A percentile compares a stretch with the other conserved stretches of the same genome.
Conservation (phyloP, 2,888 invertebrate genomes). For the Azorinus chamasolen region DNA sequence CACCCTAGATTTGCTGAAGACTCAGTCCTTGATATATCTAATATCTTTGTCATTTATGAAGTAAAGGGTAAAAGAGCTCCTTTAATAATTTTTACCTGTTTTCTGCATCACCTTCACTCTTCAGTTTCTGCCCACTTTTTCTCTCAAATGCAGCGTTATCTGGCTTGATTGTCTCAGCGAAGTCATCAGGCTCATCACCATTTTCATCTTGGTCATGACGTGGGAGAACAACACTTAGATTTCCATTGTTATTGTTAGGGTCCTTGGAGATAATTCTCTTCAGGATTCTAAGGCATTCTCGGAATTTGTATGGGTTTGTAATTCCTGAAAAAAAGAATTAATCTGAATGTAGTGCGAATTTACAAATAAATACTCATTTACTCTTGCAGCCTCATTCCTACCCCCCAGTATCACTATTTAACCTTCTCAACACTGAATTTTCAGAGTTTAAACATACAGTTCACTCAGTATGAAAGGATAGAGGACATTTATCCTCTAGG, state of each 20-base stretch:
- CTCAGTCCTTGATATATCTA: too few relatives aligned
- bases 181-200: constrained; percentile 24
- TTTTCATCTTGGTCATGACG: constrained; percentile 41
- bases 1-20: too few relatives aligned
- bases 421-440: too few relatives aligned
- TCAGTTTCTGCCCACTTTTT: constrained; percentile 40
- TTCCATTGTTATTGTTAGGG: constrained; percentile 31
- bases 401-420: too few relatives aligned
- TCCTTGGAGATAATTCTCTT: constrained; percentile 71
- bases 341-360: background rate
- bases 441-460: too few relatives aligned
- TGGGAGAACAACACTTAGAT: constrained; percentile 44
- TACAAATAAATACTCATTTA: too few relatives aligned
- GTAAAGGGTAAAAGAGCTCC: too few relatives aligned
- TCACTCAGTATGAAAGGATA: too few relatives aligned
- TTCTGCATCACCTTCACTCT: constrained; percentile 30
- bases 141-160: constrained; percentile 22
- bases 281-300: constrained; percentile 81
- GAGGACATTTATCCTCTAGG: too few relatives aligned
- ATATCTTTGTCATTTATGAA: too few relatives aligned
- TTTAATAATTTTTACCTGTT: too few relatives aligned
- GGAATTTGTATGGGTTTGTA: constrained; percentile 80
- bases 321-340: constrained; percentile 69
- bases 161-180: constrained; percentile 32
- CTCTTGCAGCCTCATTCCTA: too few relatives aligned